Conservation (phyloP, 2,113 vertebrate genomes). For the Notothenia coriiceps region DNA sequence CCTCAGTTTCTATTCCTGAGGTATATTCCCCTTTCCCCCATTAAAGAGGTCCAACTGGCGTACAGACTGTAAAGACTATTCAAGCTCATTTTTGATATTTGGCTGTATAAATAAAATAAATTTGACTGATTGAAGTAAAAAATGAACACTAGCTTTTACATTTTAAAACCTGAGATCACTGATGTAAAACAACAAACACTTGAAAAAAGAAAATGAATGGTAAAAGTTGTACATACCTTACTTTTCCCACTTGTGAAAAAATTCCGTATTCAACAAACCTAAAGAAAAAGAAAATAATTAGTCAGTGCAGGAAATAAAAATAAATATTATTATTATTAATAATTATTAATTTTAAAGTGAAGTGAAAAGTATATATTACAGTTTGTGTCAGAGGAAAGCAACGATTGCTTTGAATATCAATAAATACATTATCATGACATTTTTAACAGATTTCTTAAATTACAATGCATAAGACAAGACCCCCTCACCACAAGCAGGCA, state of each 20-base stretch:
- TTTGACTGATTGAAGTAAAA: neutral
- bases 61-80: neutral
- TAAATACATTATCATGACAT: neutral
- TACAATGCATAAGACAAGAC: neutral
- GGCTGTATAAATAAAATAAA: neutral
- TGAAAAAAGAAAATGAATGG: neutral
- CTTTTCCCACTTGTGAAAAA: slow-evolving; percentile 21
- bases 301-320: neutral
- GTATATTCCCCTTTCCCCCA: neutral
- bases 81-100: neutral
- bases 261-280: slow-evolving; percentile 45
- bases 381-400: neutral
- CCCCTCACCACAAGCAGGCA: slow-evolving; percentile 58
- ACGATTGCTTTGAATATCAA: neutral
- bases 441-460: neutral
- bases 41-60: neutral
- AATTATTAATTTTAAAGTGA: neutral
- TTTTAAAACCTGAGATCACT: neutral
- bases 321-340: neutral
- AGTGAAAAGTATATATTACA: neutral
- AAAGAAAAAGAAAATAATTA: slow-evolving; percentile 8
- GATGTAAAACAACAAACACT: neutral
- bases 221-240: slow-evolving; percentile 37
- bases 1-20: too few relatives aligned
- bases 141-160: neutral